These are phyloP conservation scores for Cottoperca gobio DNA, from an alignment of 2,797 vertebrate genomes.

Conservation along the genomic window DNA sequence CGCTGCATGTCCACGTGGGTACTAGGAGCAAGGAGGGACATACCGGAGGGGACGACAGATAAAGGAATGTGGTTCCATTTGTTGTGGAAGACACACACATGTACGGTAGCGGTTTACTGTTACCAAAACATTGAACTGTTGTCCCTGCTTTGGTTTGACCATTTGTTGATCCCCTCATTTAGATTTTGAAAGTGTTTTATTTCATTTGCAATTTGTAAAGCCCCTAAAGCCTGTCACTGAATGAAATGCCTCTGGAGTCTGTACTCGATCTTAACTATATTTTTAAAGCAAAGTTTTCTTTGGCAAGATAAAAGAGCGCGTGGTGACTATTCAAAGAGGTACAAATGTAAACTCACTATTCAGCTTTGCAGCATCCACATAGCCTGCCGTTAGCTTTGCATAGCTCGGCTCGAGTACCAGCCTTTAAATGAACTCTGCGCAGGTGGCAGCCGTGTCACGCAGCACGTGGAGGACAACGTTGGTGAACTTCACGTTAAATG, in stretches of 20 bases:
- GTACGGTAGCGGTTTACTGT: background rate
- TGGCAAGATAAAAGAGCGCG: too few relatives aligned
- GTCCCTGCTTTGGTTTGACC: background rate
- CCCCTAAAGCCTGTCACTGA: background rate
- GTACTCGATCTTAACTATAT: background rate
- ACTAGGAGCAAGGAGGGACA: constrained; percentile 6
- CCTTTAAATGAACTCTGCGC: too few relatives aligned
- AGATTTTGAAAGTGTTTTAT: background rate
- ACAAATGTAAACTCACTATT: background rate
- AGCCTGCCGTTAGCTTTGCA: background rate
- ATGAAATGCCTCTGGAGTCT: background rate
- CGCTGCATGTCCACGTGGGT: constrained; percentile 70
- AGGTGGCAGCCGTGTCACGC: background rate
- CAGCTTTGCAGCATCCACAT: background rate
- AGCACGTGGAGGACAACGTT: constrained; percentile 9
- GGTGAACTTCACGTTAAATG: background rate
- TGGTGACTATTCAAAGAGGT: too few relatives aligned
- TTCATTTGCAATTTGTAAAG: too few relatives aligned
- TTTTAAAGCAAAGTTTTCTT: background rate
- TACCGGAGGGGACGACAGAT: too few relatives aligned
- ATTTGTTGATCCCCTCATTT: background rate
- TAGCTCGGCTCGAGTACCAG: background rate
- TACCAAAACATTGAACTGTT: too few relatives aligned
- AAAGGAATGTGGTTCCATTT: background rate
- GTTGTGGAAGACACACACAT: background rate